phyloP scores from a whole-genome alignment of 2,888 invertebrate genomes.

The Drosophila quinaria region DNA sequence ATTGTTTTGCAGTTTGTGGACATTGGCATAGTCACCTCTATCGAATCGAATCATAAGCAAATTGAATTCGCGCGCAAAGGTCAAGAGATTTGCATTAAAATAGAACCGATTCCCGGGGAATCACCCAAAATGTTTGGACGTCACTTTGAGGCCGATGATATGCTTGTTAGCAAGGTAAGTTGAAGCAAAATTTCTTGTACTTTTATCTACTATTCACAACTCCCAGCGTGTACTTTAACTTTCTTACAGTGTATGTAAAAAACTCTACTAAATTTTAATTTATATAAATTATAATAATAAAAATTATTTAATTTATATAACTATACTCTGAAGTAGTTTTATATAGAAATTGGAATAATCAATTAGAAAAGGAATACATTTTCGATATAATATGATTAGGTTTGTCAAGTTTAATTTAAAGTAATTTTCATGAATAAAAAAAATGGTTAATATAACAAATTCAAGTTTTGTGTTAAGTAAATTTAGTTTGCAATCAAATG shows the following conservation, averaged over 20 bases:
- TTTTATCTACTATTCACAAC: too few species aligned
- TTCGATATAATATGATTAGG: too few species aligned
- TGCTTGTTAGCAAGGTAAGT: slow-evolving; percentile 96
- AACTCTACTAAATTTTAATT: too few species aligned
- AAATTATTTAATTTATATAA: too few species aligned
- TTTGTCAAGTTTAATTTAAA: too few species aligned
- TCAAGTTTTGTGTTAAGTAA: not conserved
- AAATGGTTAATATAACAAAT: not conserved
- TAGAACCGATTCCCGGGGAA: slow-evolving; percentile 98
- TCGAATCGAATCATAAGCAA: slow-evolving; percentile 97
- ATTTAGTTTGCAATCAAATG: not conserved
- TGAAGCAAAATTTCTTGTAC: not conserved
- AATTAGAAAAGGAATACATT: too few species aligned
- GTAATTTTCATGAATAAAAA: too few species aligned
- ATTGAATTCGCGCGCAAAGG: slow-evolving; percentile 98
- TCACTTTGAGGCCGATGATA: slow-evolving; percentile 98
- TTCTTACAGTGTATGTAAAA: too few species aligned
- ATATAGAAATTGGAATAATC: too few species aligned
- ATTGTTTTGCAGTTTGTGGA: slow-evolving; percentile 92
- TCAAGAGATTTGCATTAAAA: slow-evolving; percentile 98
- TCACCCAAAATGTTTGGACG: slow-evolving; percentile 99
- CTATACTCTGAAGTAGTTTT: not conserved
- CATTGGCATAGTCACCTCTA: slow-evolving; percentile 96
- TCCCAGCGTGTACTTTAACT: too few species aligned
- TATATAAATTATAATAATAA: too few species aligned